A percentile compares a stretch with the other conserved stretches of the same genome.
phyloP scores from a whole-genome alignment of 2,797 vertebrate species.

The Cossypha polioptera region DNA sequence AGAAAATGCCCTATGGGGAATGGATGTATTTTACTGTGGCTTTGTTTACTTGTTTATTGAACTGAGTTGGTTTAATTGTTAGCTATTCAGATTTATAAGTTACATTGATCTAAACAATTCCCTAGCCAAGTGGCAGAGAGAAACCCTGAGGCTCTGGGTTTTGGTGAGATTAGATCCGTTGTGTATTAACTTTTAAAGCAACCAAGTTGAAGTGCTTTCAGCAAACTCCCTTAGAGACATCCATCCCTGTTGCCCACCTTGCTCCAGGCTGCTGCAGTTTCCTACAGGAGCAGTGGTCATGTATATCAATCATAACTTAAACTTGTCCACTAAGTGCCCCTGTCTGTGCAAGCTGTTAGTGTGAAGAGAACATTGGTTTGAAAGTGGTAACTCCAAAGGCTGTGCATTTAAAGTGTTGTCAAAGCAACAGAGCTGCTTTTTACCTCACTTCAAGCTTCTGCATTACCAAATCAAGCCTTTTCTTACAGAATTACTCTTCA shows the following conservation, averaged over 20 bases:
- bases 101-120: background rate
- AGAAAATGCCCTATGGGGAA: background rate
- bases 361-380: background rate
- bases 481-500: background rate
- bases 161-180: background rate
- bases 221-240: background rate
- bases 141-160: background rate
- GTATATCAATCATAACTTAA: background rate
- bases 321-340: background rate
- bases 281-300: fast-evolving
- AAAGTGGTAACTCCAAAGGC: background rate
- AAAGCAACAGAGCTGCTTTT: background rate
- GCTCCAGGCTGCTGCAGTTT: background rate
- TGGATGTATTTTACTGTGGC: background rate
- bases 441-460: background rate
- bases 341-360: fast-evolving
- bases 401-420: background rate
- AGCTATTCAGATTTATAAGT: background rate
- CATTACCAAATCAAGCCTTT: background rate
- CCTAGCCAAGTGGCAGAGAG: background rate
- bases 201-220: background rate
- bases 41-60: conserved; percentile 27
- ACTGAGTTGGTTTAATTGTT: background rate
- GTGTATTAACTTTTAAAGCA: background rate
- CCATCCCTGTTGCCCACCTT: background rate